Conservation (phyloP, 2,888 invertebrate genomes). For the Trissolcus brochymenae region DNA sequence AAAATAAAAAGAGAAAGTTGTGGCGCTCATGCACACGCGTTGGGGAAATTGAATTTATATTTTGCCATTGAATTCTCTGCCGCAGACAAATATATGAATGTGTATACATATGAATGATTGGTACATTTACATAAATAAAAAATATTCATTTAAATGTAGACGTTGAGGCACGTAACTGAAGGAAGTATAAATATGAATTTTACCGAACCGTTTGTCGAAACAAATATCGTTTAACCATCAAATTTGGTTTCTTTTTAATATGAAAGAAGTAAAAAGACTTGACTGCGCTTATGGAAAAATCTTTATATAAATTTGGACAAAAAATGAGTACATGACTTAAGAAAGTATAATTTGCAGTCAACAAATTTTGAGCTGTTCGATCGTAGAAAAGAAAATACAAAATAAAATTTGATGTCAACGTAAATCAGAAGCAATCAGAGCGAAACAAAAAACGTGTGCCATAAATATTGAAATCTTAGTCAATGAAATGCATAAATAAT, state of each 20-base stretch:
- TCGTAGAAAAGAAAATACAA: not conserved
- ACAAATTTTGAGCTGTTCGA: not conserved
- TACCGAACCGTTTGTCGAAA: no score
- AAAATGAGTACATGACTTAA: no score
- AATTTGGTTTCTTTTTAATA: no score
- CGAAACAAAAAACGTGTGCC: slow-evolving; percentile 4
- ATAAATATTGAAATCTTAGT: slow-evolving; percentile 8
- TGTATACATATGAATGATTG: not conserved
- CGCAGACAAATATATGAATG: slow-evolving; percentile 2
- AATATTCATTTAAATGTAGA: not conserved
- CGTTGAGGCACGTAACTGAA: no score
- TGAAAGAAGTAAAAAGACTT: no score
- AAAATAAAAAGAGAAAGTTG: no score
- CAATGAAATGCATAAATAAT: not conserved
- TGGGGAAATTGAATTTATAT: not conserved
- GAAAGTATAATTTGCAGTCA: not conserved
- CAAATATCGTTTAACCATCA: no score
- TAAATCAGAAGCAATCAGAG: not conserved
- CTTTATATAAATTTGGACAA: no score
- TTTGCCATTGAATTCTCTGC: slow-evolving; percentile 1
- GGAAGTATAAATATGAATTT: no score
- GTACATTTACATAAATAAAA: slow-evolving; percentile 6
- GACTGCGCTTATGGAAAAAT: no score
- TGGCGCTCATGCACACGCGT: not conserved
- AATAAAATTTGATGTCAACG: not conserved